These are phyloP conservation scores for Leiothrix lutea DNA, from an alignment of 2,113 vertebrate species.

Conservation along the genomic window DNA sequence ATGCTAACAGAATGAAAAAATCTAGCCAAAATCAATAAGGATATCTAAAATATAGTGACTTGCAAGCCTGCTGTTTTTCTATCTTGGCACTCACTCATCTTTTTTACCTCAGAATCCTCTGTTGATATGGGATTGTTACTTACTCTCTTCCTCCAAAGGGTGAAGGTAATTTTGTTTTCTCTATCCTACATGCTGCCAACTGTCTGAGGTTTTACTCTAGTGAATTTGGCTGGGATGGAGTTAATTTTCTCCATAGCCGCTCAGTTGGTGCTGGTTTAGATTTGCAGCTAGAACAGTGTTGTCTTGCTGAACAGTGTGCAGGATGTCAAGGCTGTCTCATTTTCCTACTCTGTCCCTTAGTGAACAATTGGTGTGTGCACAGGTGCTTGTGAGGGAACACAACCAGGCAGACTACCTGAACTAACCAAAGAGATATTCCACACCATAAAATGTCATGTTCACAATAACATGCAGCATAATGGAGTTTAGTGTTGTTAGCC, in stretches of 20 bases:
- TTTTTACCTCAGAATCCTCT: background rate
- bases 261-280: background rate
- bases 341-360: background rate
- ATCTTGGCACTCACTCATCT: background rate
- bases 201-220: background rate
- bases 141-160: background rate
- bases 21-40: background rate
- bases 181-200: background rate
- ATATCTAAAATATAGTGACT: background rate
- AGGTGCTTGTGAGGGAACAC: background rate
- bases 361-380: background rate
- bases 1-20: background rate
- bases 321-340: background rate
- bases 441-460: background rate
- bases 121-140: background rate
- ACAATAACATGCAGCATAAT: background rate
- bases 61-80: background rate
- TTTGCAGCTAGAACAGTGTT: background rate
- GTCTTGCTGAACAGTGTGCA: background rate
- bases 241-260: background rate
- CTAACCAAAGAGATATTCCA: background rate
- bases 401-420: background rate
- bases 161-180: background rate
- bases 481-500: fast-evolving
- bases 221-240: background rate